These are phyloP conservation scores for Caenorhabditis sulstoni DNA, from an alignment of 2,888 invertebrate genomes.

Conservation along the genomic window DNA sequence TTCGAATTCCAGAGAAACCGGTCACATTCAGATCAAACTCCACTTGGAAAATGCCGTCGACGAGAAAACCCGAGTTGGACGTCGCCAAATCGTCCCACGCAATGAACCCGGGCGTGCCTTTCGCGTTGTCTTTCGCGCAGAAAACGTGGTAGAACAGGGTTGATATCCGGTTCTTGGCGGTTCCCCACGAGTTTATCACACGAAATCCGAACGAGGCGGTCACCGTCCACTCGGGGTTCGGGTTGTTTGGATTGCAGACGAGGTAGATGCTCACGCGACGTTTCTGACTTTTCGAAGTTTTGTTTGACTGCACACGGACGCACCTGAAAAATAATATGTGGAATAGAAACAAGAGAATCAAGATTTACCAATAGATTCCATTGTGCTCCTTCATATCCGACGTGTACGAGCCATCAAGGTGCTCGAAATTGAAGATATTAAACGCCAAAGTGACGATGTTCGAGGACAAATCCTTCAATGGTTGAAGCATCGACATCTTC, in stretches of 20 bases:
- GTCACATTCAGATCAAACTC: constrained; percentile 38
- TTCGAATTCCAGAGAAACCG: constrained; percentile 7
- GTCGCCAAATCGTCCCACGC: constrained; percentile 19
- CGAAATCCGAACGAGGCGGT: constrained; percentile 31
- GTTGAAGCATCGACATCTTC: constrained; percentile 28
- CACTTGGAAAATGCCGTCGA: constrained; percentile 22
- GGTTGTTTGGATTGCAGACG: constrained; percentile 28
- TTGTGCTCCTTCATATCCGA: constrained; percentile 26
- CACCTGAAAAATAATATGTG: constrained; percentile 13
- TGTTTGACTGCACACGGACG: constrained; percentile 31
- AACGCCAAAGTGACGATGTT: constrained; percentile 36
- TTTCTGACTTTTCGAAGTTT: constrained; percentile 25
- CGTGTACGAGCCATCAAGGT: constrained; percentile 40
- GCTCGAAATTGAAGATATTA: constrained; percentile 36
- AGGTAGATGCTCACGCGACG: constrained; percentile 24
- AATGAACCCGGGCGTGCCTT: constrained; percentile 17
- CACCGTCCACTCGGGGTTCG: constrained; percentile 15
- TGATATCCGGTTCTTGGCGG: constrained; percentile 21
- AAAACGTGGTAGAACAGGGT: constrained; percentile 16
- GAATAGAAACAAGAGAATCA: background rate
- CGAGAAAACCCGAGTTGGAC: constrained; percentile 14
- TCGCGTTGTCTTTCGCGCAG: constrained; percentile 10
- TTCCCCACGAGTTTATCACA: constrained; percentile 24
- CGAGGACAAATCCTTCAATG: constrained; percentile 30
- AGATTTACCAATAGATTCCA: constrained; percentile 21